These are phyloP conservation scores for Sebastolobus altivelis DNA, from an alignment of 2,797 vertebrate species.

Conservation along the genomic window DNA sequence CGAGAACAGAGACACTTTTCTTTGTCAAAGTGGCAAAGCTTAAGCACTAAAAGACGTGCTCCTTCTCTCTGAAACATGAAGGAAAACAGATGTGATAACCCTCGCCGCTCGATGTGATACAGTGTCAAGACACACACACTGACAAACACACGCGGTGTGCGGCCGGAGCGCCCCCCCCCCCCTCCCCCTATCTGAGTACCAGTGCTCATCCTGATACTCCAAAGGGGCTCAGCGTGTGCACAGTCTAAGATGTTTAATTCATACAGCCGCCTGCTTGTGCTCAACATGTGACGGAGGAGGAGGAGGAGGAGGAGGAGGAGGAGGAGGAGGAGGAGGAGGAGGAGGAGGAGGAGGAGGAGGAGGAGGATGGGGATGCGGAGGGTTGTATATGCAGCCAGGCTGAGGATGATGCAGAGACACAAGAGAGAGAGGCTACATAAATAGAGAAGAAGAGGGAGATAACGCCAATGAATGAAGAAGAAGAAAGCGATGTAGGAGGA, in stretches of 20 bases:
- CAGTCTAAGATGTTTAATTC: slow-evolving; percentile 78
- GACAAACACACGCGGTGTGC: slow-evolving; percentile 50
- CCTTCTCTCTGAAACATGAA: slow-evolving; percentile 45
- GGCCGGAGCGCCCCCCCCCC: slow-evolving; percentile 32
- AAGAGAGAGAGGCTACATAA: slow-evolving; percentile 28
- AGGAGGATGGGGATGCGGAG: slow-evolving; percentile 47
- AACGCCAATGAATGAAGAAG: background rate
- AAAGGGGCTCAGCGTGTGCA: slow-evolving; percentile 56
- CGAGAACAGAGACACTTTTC: slow-evolving; percentile 19
- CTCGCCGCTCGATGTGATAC: slow-evolving; percentile 41
- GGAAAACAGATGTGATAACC: slow-evolving; percentile 59
- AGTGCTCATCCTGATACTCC: slow-evolving; percentile 65
- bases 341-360: slow-evolving; percentile 41
- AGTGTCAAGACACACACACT: slow-evolving; percentile 40
- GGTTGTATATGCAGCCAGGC: slow-evolving; percentile 20
- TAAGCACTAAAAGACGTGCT: slow-evolving; percentile 2
- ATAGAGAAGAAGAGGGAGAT: slow-evolving; percentile 26
- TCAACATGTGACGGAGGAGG: slow-evolving; percentile 49
- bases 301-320: slow-evolving; percentile 1
- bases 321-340: too few relatives aligned
- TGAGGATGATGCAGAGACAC: slow-evolving; percentile 37
- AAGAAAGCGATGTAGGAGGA: slow-evolving; percentile 24
- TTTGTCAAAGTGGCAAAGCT: slow-evolving; percentile 22
- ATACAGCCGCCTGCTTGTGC: slow-evolving; percentile 56
- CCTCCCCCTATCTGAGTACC: slow-evolving; percentile 35